Evolutionary conservation across 92 coral and sea anemone genomes (phyloP).

Genomic region (Scolanthus callimorphus): DNA sequence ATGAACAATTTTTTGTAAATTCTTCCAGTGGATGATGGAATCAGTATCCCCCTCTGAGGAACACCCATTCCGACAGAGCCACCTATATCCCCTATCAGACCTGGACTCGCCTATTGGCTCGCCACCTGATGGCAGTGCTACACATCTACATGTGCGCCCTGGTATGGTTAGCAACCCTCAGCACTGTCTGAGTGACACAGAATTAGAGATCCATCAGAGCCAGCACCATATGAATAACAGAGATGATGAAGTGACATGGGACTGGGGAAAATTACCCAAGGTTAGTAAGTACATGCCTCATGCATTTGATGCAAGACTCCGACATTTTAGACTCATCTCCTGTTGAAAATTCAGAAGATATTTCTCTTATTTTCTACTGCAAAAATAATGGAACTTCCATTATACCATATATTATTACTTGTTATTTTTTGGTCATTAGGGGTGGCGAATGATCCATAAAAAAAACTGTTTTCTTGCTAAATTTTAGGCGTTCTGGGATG

Average conservation of each 20-base stretch:
- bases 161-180: conserved; percentile 54
- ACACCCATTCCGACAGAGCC: conserved; percentile 28
- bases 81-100: conserved; percentile 83
- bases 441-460: too few species aligned
- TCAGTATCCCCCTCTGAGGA: conserved; percentile 45
- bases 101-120: conserved; percentile 93
- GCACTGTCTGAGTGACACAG: conserved; percentile 86
- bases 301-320: too few species aligned
- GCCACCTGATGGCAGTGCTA: conserved; percentile 42
- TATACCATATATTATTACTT: too few species aligned
- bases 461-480: too few species aligned
- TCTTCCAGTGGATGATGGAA: conserved; percentile 49
- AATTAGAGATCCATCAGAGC: conserved; percentile 75
- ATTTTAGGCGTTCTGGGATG: too few species aligned
- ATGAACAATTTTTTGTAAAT: too few species aligned
- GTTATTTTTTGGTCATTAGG: too few species aligned
- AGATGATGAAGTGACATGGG: conserved; percentile 82
- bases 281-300: conserved; percentile 14
- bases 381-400: too few species aligned
- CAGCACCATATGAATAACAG: conserved; percentile 45
- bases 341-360: too few species aligned
- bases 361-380: too few species aligned
- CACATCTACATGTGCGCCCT: conserved; percentile 7
- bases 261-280: conserved; percentile 97
- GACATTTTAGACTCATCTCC: too few species aligned